Percentiles rank a stretch among this genome's conserved stretches.
These are phyloP conservation scores for Chrosomus eos DNA, from an alignment of 2,797 vertebrate species.

Conservation along the genomic window DNA sequence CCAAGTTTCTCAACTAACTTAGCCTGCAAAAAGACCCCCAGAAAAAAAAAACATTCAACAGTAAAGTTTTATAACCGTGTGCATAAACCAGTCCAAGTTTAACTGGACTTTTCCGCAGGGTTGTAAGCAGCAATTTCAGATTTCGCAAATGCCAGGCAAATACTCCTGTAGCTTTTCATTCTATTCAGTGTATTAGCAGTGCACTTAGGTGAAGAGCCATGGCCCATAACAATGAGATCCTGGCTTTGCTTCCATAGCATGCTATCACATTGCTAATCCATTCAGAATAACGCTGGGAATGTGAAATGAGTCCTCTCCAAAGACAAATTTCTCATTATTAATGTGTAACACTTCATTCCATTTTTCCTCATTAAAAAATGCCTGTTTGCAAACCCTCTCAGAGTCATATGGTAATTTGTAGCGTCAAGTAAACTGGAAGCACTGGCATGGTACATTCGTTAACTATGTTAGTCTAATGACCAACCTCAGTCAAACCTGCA, in stretches of 20 bases:
- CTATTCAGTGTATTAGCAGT: slow-evolving; percentile 18
- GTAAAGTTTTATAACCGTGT: not conserved
- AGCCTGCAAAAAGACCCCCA: not conserved
- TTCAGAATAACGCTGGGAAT: slow-evolving; percentile 50
- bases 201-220: not conserved
- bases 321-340: slow-evolving; percentile 65
- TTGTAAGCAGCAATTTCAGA: slow-evolving; percentile 30
- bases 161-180: slow-evolving; percentile 20
- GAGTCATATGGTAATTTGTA: slow-evolving; percentile 52
- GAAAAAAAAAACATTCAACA: not conserved
- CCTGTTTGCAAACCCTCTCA: slow-evolving; percentile 43
- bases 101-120: not conserved
- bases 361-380: slow-evolving; percentile 65
- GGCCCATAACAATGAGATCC: slow-evolving; percentile 50
- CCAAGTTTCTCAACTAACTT: not conserved
- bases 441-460: slow-evolving; percentile 19
- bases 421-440: slow-evolving; percentile 55
- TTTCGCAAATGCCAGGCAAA: slow-evolving; percentile 33
- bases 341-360: slow-evolving; percentile 68
- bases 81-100: not conserved
- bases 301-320: slow-evolving; percentile 64
- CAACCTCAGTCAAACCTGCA: slow-evolving; percentile 28
- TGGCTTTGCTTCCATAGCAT: slow-evolving; percentile 44
- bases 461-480: slow-evolving; percentile 36
- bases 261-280: slow-evolving; percentile 70